phyloP scores from a whole-genome alignment of 2,888 invertebrate genomes.

The Andricus curvator region DNA sequence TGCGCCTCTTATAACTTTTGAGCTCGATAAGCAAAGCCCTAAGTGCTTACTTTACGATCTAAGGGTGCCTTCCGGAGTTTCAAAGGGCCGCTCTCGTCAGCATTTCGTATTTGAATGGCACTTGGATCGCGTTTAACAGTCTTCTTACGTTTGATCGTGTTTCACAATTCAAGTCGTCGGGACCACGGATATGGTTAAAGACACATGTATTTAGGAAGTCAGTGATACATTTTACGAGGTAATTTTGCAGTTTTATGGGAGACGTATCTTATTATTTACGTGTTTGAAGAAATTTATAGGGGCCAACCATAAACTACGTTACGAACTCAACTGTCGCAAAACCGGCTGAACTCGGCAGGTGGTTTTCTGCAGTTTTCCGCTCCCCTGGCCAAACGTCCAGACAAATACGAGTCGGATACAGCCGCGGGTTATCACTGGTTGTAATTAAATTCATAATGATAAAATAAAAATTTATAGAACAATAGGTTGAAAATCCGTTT shows the following conservation, averaged over 20 bases:
- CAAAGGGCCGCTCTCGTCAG: constrained; percentile 1
- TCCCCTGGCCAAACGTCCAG: no score
- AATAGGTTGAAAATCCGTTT: no score
- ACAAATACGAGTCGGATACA: no score
- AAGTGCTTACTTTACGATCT: constrained; percentile 57
- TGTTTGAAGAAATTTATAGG: constrained; percentile 7
- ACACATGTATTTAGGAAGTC: background rate
- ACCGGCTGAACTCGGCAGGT: no score
- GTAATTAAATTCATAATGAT: no score
- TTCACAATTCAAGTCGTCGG: constrained; percentile 3
- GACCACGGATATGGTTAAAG: background rate
- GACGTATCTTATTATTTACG: background rate
- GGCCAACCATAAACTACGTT: no score
- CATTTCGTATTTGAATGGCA: constrained; percentile 7
- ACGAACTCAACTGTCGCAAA: no score
- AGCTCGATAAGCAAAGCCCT: constrained; percentile 55
- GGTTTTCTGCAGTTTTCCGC: no score
- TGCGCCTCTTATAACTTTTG: constrained; percentile 43
- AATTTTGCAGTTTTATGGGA: background rate
- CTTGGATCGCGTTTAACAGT: constrained; percentile 1
- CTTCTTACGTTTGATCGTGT: constrained; percentile 10
- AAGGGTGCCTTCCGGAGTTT: constrained; percentile 20
- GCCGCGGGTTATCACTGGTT: no score
- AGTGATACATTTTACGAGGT: background rate
- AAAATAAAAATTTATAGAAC: no score